These are phyloP conservation scores for Athalia cordata DNA, from an alignment of 2,888 invertebrate species.

Conservation along the genomic window DNA sequence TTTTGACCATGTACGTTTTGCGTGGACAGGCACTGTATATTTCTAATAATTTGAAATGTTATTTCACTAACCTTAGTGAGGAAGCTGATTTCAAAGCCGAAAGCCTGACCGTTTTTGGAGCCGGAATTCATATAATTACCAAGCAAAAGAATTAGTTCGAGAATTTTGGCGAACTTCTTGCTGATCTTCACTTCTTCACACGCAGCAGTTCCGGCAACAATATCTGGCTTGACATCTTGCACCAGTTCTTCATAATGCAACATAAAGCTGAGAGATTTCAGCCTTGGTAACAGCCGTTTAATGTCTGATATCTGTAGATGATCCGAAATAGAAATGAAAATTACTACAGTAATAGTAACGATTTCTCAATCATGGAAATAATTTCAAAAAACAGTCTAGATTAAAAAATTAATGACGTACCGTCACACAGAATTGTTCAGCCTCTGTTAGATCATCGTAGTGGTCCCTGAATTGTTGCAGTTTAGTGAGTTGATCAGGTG, in stretches of 20 bases:
- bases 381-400: not conserved
- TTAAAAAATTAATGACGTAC: slow-evolving; percentile 69
- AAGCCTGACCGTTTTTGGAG: slow-evolving; percentile 93
- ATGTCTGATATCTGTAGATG: slow-evolving; percentile 85
- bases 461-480: slow-evolving; percentile 86
- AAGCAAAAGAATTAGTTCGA: slow-evolving; percentile 91
- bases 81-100: slow-evolving; percentile 97
- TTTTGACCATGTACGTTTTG: too few species aligned
- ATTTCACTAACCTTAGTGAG: slow-evolving; percentile 86
- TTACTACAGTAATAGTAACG: not conserved
- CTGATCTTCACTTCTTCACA: slow-evolving; percentile 95
- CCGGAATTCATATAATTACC: slow-evolving; percentile 99
- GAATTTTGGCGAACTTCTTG: slow-evolving; percentile 90
- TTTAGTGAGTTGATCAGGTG: slow-evolving; percentile 91
- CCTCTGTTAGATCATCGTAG: slow-evolving; percentile 89
- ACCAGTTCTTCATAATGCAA: slow-evolving; percentile 91
- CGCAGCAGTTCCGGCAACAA: slow-evolving; percentile 95
- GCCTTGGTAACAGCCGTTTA: slow-evolving; percentile 88
- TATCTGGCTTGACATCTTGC: slow-evolving; percentile 91
- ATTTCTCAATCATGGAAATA: not conserved
- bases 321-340: slow-evolving; percentile 45
- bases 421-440: slow-evolving; percentile 95
- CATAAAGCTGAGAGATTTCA: slow-evolving; percentile 93
- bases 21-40: too few species aligned
- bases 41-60: not conserved